These are phyloP conservation scores for Barnardius zonarius DNA, from an alignment of 2,113 vertebrate species.

Conservation along the genomic window DNA sequence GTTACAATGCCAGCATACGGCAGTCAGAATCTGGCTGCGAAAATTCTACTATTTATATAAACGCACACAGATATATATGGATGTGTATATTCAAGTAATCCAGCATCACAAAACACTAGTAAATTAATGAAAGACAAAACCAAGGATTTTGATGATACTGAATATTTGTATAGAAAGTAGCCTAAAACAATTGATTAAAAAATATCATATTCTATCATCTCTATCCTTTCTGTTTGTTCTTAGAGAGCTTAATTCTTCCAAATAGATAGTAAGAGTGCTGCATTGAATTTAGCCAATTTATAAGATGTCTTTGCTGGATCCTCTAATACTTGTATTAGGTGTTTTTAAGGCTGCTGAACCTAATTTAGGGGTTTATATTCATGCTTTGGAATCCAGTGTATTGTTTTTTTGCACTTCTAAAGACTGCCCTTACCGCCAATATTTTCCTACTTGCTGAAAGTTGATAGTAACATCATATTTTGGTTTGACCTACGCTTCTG, in stretches of 20 bases:
- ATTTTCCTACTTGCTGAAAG: neutral
- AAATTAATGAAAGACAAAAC: neutral
- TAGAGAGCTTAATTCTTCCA: neutral
- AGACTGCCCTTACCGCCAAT: rapidly evolving
- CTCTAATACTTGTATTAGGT: neutral
- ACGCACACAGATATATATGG: neutral
- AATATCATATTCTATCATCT: neutral
- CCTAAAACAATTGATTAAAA: neutral
- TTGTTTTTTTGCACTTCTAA: neutral
- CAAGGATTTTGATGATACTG: neutral
- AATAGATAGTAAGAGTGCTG: neutral
- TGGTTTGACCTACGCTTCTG: neutral
- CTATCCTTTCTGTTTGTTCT: neutral
- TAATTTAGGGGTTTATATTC: neutral
- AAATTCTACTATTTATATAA: neutral
- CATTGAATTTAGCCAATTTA: neutral
- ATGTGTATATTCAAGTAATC: neutral
- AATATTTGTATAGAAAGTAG: neutral
- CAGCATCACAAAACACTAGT: neutral
- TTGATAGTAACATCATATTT: neutral
- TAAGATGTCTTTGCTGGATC: neutral
- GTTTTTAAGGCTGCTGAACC: neutral
- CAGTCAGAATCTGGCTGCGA: neutral
- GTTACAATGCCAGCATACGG: neutral
- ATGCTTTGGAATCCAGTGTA: neutral